phyloP scores from a whole-genome alignment of 2,113 vertebrate genomes.

The Rallus limicola region DNA sequence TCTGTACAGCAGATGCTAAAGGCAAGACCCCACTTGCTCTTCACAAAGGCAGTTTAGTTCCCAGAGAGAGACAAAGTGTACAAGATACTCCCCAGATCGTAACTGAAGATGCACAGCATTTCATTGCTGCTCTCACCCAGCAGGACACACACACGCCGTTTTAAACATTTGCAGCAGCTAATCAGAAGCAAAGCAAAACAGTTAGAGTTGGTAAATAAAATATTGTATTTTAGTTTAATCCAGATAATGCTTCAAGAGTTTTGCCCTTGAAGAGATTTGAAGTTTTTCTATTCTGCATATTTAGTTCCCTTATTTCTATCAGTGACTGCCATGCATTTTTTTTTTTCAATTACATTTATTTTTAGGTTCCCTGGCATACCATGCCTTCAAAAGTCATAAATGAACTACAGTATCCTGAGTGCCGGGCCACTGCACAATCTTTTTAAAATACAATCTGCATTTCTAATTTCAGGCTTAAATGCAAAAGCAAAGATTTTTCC shows the following conservation, averaged over 20 bases:
- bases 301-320: neutral
- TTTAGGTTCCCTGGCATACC: neutral
- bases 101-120: neutral
- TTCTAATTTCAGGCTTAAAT: constrained; percentile 11
- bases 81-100: neutral
- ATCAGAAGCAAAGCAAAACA: neutral
- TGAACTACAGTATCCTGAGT: neutral
- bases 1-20: neutral
- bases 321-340: neutral
- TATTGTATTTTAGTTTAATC: neutral
- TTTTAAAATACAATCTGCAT: neutral
- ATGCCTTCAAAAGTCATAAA: neutral
- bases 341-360: neutral
- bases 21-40: neutral
- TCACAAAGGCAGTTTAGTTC: neutral
- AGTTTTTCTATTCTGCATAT: neutral
- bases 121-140: neutral
- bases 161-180: neutral
- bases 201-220: neutral
- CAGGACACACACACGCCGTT: rapidly evolving
- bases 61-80: neutral
- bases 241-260: neutral
- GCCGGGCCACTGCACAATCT: neutral
- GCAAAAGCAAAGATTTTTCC: neutral
- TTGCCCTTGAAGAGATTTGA: neutral